Evolutionary conservation across 2,797 vertebrate genomes (phyloP).

Genomic region (Loris lydekkerianus): DNA sequence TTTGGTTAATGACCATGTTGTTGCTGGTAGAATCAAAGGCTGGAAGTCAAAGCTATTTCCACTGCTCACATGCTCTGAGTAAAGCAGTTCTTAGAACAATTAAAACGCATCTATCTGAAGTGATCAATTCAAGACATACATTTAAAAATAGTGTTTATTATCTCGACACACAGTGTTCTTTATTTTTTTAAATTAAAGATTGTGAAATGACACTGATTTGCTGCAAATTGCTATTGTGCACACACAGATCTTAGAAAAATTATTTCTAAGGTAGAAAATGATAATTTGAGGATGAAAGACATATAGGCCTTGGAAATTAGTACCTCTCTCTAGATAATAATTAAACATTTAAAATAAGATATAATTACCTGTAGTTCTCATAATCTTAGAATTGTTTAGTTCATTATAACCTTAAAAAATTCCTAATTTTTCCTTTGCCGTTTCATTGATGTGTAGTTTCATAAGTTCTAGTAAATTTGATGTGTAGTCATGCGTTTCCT

Average conservation of each 20-base stretch:
- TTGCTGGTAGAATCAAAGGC: constrained; percentile 79
- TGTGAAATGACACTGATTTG: constrained; percentile 82
- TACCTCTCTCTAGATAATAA: constrained; percentile 34
- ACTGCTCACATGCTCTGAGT: constrained; percentile 82
- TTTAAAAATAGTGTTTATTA: constrained; percentile 82
- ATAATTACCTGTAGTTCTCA: constrained; percentile 10
- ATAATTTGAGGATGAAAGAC: constrained; percentile 44
- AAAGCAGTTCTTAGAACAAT: constrained; percentile 85
- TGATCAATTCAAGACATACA: constrained; percentile 77
- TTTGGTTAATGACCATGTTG: constrained; percentile 87
- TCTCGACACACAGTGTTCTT: constrained; percentile 68
- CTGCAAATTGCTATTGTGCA: constrained; percentile 55
- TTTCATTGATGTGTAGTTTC: constrained; percentile 11
- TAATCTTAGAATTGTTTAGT: background rate
- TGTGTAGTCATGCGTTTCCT: background rate
- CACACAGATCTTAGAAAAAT: constrained; percentile 62
- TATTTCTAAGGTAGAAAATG: constrained; percentile 69
- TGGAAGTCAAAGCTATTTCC: constrained; percentile 81
- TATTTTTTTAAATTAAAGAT: constrained; percentile 78
- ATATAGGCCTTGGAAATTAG: constrained; percentile 39
- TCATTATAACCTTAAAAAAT: constrained; percentile 25
- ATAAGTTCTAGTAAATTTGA: background rate
- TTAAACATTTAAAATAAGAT: constrained; percentile 40
- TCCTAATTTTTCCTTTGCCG: constrained; percentile 5
- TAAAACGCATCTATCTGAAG: constrained; percentile 79